Base-by-base conservation (phyloP, 2,888 invertebrate genomes). In the Philopedon plagiatum region DNA sequence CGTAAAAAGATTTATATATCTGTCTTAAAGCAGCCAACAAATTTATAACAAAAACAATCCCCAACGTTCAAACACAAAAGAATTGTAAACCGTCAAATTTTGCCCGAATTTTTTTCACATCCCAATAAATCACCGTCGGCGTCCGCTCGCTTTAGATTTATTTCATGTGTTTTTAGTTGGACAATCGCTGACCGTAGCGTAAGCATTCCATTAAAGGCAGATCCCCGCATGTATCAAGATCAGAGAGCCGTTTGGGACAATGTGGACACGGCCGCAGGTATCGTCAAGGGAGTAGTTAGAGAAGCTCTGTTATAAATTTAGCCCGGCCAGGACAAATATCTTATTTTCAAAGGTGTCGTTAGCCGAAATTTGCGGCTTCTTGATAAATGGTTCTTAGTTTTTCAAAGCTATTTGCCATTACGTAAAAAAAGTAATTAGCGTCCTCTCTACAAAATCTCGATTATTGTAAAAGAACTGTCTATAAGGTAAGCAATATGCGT, bases 201-300 rank as follows among this genome's bases (percentile, higher is more conserved):
- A 83, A 82, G 83, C 82, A 83, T 83, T 82, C 83, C 83, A 83
- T 83, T 83, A 83, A 81, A 81, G 82, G 80, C 79, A 78, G 82
- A 82, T 81, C 82, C 77, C 79, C 78, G 81, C 81, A 83, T 83
- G 83, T 83, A 83, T 83, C 83, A 83, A 83, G 83, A 78, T 79
- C 79, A 76, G 79, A 79, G 79, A 80, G 80, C 74, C 75, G 67
- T 57, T 76, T 74, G 79, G 79, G 80, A 78, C 80, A 78, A 29
- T 76, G 76, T 72, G 76, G 78, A 76, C 76, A 75, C 60, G 58
- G 79, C 80, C 80, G 78, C 81, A 83, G 82, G 82, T 83, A 83
- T 83, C 78, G 80, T 80, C 84, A 77, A 76, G 84, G 82, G 84
- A 78, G 81, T 79, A 83, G 83, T 84, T 84, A 83, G 76, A 76